phyloP scores from a whole-genome alignment of 2,797 vertebrate genomes.

The Sparus aurata region DNA sequence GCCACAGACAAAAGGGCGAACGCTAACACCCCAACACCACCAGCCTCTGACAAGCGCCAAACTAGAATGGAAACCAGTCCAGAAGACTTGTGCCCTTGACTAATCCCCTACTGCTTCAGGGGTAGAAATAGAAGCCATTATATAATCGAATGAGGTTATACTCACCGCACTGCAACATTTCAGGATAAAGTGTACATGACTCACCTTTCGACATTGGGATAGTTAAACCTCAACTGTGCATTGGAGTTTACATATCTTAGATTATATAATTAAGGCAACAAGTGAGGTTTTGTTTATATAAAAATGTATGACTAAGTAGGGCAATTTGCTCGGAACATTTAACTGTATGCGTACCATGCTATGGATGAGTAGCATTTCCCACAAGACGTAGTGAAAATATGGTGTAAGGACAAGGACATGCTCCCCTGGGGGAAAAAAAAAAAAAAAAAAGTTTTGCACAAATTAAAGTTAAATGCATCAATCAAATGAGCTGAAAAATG shows the following conservation, averaged over 20 bases:
- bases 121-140: conserved; percentile 53
- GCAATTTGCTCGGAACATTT: not conserved
- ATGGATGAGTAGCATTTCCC: not conserved
- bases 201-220: not conserved
- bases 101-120: conserved; percentile 54
- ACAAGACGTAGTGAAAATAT: no score
- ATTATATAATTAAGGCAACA: not conserved
- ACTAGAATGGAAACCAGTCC: conserved; percentile 17
- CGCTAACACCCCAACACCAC: conserved; percentile 62
- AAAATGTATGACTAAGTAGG: not conserved
- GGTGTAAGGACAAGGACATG: no score
- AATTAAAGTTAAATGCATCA: no score
- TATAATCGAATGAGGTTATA: conserved; percentile 40
- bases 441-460: no score
- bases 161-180: not conserved
- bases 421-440: no score
- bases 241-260: not conserved
- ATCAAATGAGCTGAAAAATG: no score
- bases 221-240: not conserved
- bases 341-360: not conserved
- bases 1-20: conserved; percentile 25
- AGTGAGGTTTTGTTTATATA: not conserved
- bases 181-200: not conserved
- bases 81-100: conserved; percentile 33
- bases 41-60: conserved; percentile 63